These are phyloP conservation scores for Phocides pigmalion DNA, from an alignment of 1,140 invertebrate genomes.

Conservation along the genomic window DNA sequence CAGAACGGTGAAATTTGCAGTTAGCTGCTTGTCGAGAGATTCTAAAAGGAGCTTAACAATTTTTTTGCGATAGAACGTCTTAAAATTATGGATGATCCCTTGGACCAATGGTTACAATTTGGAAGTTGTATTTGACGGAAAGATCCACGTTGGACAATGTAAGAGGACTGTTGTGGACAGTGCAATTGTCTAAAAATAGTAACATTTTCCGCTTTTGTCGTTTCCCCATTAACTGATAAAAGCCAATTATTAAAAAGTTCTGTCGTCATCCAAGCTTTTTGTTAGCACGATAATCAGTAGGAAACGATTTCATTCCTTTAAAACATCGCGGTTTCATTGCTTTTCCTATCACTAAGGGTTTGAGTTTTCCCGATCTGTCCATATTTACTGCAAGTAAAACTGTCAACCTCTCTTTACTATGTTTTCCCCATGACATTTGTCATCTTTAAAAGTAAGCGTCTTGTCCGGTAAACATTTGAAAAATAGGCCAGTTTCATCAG, in stretches of 20 bases:
- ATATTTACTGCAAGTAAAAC: conserved; percentile 28
- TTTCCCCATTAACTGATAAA: background rate
- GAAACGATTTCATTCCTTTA: conserved; percentile 61
- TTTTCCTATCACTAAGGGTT: conserved; percentile 76
- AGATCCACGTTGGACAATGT: conserved; percentile 26
- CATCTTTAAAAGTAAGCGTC: conserved; percentile 35
- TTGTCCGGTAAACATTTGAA: conserved; percentile 38
- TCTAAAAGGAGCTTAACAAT: conserved; percentile 36
- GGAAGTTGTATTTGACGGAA: conserved; percentile 36
- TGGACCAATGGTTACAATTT: conserved; percentile 40
- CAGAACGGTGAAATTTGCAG: conserved; percentile 36
- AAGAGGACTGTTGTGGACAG: conserved; percentile 21
- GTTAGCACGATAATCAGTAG: conserved; percentile 64
- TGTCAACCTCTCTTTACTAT: conserved; percentile 28
- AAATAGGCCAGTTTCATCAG: conserved; percentile 34
- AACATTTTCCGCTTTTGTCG: conserved; percentile 36
- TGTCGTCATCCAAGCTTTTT: conserved; percentile 76
- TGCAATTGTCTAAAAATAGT: conserved; percentile 38
- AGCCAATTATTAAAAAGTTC: background rate
- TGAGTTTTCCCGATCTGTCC: conserved; percentile 20
- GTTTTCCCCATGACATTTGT: conserved; percentile 39
- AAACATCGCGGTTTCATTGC: conserved; percentile 75
- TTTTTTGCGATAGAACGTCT: conserved; percentile 36
- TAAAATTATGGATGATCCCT: conserved; percentile 40
- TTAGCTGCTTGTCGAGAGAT: conserved; percentile 28